Percentiles rank a stretch among this genome's conserved stretches.
Conservation (phyloP, 1,140 invertebrate genomes). For the Leptopilina boulardi region DNA sequence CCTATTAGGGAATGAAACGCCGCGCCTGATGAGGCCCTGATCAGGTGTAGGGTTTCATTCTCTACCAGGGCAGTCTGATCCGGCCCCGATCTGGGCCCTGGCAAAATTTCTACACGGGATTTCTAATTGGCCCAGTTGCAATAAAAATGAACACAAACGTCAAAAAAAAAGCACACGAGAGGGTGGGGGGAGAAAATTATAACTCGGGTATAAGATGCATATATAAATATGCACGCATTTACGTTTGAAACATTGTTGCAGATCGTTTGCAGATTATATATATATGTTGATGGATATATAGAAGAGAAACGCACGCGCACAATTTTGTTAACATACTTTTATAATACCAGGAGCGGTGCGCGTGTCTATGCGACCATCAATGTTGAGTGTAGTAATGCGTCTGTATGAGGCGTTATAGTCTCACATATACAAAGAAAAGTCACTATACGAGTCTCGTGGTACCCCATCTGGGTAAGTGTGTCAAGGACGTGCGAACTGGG, state of each 20-base stretch:
- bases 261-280: neutral
- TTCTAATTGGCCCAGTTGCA: conserved; percentile 10
- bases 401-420: conserved; percentile 10
- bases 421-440: conserved; percentile 6
- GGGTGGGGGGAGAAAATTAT: too few relatives aligned
- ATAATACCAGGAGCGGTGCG: neutral
- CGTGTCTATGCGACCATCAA: neutral
- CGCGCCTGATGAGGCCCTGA: too few relatives aligned
- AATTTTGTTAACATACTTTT: conserved; percentile 22
- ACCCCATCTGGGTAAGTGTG: conserved; percentile 67
- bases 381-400: neutral
- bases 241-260: conserved; percentile 5
- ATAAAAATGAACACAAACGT: neutral
- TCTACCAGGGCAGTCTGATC: too few relatives aligned
- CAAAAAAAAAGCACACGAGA: neutral
- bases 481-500: conserved; percentile 76
- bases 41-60: too few relatives aligned
- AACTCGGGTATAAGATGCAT: neutral
- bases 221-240: neutral
- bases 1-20: too few relatives aligned
- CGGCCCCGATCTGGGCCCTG: too few relatives aligned
- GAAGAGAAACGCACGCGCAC: conserved; percentile 3
- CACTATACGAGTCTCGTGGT: conserved; percentile 40
- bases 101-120: too few relatives aligned
- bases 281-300: neutral